Base-by-base conservation (phyloP, 2,113 vertebrate genomes). In the Prionailurus viverrinus region DNA sequence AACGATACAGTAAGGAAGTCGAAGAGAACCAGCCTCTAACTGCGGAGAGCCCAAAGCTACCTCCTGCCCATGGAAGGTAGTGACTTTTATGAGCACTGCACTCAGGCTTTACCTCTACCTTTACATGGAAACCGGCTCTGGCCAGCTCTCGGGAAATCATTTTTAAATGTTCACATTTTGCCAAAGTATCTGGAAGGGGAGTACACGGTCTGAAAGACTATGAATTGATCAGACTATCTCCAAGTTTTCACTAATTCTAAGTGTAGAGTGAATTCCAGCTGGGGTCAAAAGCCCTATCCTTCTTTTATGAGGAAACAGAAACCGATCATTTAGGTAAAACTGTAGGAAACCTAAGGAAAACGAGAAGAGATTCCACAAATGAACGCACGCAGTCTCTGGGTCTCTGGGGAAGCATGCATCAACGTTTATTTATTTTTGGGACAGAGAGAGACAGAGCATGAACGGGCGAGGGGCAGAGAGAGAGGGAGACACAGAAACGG, bases 251-350 rank as follows among this genome's bases (percentile, higher is more conserved):
- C 66, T 48, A 58, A 89, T 65, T 79, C 18, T 79, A 63, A 83
- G 63, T 73, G 25, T 3, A 84, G 81, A 86, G 91, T 85, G 48
- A 81, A 65, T 85, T 81, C 51, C 90, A 98, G 94, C 86, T 97
- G 86, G n/a, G 19, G 16, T 61, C 55, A 39, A 93, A 74, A 78
- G 55, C 19, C 10, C 69, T 71, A 39, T 9, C 45, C 36, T 81
- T 74, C 33, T n/a, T 89, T 58, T 12, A 29, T 31, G 63, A 55
- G 55, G 58, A 66, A 66, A 82, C 45, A 39, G 25, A 69, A 90
- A 71, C n/a, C 3, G 36, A 48, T 5, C 36, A 21, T 3, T 3
- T 41, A 45, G 33, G 68, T 29, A 89, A 41, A 94, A 39, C 39
- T 61, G 23, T 19, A 58, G 5, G 21, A 61, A 61, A 61, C 58